Base-by-base conservation (phyloP, 2,888 invertebrate genomes). In the Spicauda simplicius region DNA sequence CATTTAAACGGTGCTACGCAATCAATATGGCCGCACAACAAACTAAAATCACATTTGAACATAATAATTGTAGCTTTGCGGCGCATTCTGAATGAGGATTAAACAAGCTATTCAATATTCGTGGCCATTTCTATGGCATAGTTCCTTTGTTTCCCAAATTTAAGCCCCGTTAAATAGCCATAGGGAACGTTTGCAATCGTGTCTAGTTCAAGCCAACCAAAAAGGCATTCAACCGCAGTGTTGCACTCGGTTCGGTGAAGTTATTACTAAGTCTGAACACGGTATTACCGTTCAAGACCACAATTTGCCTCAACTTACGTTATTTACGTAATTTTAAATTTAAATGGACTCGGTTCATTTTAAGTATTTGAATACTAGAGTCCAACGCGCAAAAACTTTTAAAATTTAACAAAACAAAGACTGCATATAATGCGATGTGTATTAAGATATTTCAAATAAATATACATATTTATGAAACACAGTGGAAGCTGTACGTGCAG, bases 261-360 rank as follows among this genome's bases (percentile, higher is more conserved):
- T 54, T 54, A 45, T 65, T 65, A 54, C 65, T 61, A 65, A 59
- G 65, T 65, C 54, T 30, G 53, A 65, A 65, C 65, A 53, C 37
- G n/a, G 48, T 41, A 65, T 65, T 65, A 65, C 59, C 18, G 41
- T 56, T 53, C 53, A 65, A 65, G 58, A n/a, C 52, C 37, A 16
- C 64, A 64, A 57, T 64, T 64, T 64, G 50, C 53, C 33, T 52
- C 41, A 50, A 65, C 58, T 65, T 65, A 53, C 41, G 58, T 52
- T 59, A 65, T 65, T 59, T 65, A 53, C 53, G 52, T 64, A 58
- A 64, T 64, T 64, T 58, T 50, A 64, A 64, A 64, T 64, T 58
- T 64, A 64, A 53, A 64, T 50, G 58, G 16, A 58, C 64, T 58
- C 57, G 37, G 16, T 41, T 52, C 25, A 33, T 19, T n/a, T 41